These are phyloP conservation scores for Sinocyclocheilus anshuiensis DNA, from an alignment of 2,113 vertebrate species.

Conservation along the genomic window DNA sequence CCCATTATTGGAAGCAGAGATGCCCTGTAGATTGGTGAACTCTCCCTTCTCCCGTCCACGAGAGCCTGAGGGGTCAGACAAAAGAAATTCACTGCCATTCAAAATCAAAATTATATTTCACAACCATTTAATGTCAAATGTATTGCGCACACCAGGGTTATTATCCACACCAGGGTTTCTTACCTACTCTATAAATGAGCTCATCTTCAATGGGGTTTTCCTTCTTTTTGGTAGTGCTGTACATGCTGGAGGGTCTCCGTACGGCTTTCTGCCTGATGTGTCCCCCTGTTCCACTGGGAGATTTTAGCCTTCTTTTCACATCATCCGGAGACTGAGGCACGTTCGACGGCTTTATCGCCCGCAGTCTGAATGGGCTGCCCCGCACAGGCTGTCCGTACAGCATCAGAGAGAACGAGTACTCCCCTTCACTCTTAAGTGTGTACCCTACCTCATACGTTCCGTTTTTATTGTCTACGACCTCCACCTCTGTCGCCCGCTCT, in stretches of 20 bases:
- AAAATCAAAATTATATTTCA: background rate
- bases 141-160: too few species aligned
- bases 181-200: conserved; percentile 90
- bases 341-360: conserved; percentile 84
- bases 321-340: conserved; percentile 88
- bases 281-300: conserved; percentile 83
- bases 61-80: conserved; percentile 73
- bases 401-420: conserved; percentile 82
- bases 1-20: conserved; percentile 86
- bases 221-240: conserved; percentile 92
- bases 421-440: conserved; percentile 83
- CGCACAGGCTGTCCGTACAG: conserved; percentile 91
- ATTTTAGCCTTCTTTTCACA: conserved; percentile 92
- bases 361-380: conserved; percentile 87
- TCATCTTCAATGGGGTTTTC: conserved; percentile 82
- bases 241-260: conserved; percentile 93
- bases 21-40: conserved; percentile 96
- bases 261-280: conserved; percentile 94
- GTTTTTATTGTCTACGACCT: conserved; percentile 92
- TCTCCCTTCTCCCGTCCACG: conserved; percentile 93
- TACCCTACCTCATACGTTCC: conserved; percentile 94
- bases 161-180: conserved; percentile 49
- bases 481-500: conserved; percentile 66
- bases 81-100: conserved; percentile 5
- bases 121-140: too few species aligned